phyloP scores from a whole-genome alignment of 2,888 invertebrate genomes.

The Cosmopolites sordidus region DNA sequence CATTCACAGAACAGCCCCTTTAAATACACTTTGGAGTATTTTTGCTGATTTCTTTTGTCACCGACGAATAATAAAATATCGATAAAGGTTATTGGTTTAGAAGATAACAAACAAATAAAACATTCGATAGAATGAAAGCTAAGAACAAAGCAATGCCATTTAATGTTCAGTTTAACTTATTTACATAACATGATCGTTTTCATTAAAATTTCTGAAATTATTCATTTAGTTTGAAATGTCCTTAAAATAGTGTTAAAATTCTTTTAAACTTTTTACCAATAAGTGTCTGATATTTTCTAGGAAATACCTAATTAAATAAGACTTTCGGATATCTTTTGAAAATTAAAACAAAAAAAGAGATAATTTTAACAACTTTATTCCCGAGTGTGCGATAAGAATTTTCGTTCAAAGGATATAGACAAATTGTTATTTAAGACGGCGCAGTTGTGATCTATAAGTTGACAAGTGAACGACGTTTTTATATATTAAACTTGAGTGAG shows the following conservation, averaged over 20 bases:
- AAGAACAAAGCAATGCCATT: conserved; percentile 1
- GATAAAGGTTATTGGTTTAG: background rate
- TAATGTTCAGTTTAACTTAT: too few species aligned
- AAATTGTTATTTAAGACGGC: conserved; percentile 4
- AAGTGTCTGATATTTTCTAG: conserved; percentile 6
- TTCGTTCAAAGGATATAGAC: conserved; percentile 8
- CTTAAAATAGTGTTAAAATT: too few species aligned
- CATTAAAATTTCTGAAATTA: too few species aligned
- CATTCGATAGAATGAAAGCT: background rate
- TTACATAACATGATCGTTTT: too few species aligned
- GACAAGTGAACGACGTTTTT: conserved; percentile 4
- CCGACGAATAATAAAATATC: background rate
- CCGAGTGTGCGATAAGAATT: conserved; percentile 8
- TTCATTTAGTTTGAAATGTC: too few species aligned
- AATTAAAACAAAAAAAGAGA: conserved; percentile 15
- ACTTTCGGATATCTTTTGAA: conserved; percentile 3
- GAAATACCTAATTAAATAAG: conserved; percentile 19
- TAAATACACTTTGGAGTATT: too few species aligned
- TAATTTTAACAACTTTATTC: conserved; percentile 7
- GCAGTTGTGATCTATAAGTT: conserved; percentile 9
- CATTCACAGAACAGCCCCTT: too few species aligned
- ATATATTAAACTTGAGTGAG: background rate
- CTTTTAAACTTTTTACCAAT: too few species aligned
- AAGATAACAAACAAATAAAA: conserved; percentile 1
- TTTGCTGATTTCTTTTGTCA: background rate